Evolutionary conservation across 1,140 invertebrate genomes (phyloP).

Genomic region (Zaprionus africanus): DNA sequence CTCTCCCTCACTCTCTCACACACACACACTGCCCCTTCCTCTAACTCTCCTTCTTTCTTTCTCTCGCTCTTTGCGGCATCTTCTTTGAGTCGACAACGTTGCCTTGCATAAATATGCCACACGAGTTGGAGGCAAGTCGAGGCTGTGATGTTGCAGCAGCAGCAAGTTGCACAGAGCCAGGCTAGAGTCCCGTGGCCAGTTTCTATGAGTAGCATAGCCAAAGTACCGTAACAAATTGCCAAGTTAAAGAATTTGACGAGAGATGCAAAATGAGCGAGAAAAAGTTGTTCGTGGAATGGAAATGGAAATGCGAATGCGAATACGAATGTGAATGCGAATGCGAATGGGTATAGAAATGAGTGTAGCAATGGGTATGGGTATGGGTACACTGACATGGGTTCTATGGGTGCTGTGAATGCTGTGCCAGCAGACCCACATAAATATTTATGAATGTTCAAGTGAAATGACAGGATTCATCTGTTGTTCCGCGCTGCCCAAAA

Average conservation of each 20-base stretch:
- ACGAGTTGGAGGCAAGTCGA: background rate
- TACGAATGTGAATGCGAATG: constrained; percentile 19
- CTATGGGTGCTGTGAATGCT: constrained; percentile 10
- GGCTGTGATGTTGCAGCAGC: background rate
- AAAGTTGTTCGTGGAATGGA: constrained; percentile 54
- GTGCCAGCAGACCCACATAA: constrained; percentile 56
- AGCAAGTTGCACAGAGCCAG: constrained; percentile 2
- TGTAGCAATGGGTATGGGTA: constrained; percentile 11
- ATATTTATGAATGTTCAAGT: constrained; percentile 68
- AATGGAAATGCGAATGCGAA: constrained; percentile 35
- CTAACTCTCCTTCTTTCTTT: background rate
- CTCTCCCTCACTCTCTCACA: constrained; percentile 5
- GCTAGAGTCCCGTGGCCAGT: constrained; percentile 9
- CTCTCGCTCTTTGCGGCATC: constrained; percentile 54
- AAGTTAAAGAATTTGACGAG: constrained; percentile 76
- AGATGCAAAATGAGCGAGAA: constrained; percentile 66
- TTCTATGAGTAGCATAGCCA: constrained; percentile 44
- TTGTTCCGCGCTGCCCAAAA: constrained; percentile 4
- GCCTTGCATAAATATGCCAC: constrained; percentile 68
- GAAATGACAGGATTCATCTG: constrained; percentile 44
- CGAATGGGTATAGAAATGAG: constrained; percentile 13
- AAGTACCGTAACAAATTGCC: constrained; percentile 79
- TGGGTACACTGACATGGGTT: background rate
- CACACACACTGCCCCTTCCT: background rate
- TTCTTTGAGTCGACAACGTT: constrained; percentile 74